Evolutionary conservation across 2,797 vertebrate species (phyloP).

Genomic region (Chelmon rostratus): DNA sequence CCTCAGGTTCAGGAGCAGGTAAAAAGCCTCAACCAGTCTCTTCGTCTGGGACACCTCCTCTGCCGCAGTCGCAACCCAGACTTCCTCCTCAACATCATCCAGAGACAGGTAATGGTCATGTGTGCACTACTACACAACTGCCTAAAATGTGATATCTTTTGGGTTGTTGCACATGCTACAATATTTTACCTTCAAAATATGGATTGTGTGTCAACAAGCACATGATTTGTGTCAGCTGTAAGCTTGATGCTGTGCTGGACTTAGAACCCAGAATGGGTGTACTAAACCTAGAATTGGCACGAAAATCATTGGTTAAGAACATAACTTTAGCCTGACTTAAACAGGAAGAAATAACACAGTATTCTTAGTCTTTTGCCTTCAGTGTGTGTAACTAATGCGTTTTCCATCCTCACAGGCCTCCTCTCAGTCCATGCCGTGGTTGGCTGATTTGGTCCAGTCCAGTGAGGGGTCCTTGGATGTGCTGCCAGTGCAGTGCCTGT

Average conservation of each 20-base stretch:
- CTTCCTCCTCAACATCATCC: constrained; percentile 98
- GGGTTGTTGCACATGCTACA: too few relatives aligned
- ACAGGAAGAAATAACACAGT: fast-evolving
- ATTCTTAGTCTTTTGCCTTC: neutral
- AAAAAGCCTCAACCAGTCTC: constrained; percentile 95
- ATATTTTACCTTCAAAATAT: too few relatives aligned
- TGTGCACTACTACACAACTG: neutral
- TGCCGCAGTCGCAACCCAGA: constrained; percentile 97
- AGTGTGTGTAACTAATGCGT: neutral
- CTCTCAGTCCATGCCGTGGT: constrained; percentile 99
- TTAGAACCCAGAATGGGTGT: too few relatives aligned
- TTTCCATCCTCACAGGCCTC: constrained; percentile 88
- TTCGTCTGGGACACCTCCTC: constrained; percentile 95
- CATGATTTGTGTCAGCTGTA: too few relatives aligned
- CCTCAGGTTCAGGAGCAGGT: constrained; percentile 95
- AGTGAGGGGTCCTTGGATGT: constrained; percentile 98
- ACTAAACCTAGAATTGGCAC: too few relatives aligned
- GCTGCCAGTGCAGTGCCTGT: constrained; percentile 97
- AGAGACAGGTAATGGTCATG: constrained; percentile 90
- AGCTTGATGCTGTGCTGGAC: too few relatives aligned
- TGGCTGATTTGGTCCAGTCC: constrained; percentile 97
- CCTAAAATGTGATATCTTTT: too few relatives aligned
- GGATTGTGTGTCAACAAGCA: too few relatives aligned
- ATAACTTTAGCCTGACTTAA: neutral
- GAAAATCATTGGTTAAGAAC: neutral